A percentile compares a stretch with the other conserved stretches of the same genome.
Conservation (phyloP, 2,888 invertebrate species). For the Aspidiotus destructor region DNA sequence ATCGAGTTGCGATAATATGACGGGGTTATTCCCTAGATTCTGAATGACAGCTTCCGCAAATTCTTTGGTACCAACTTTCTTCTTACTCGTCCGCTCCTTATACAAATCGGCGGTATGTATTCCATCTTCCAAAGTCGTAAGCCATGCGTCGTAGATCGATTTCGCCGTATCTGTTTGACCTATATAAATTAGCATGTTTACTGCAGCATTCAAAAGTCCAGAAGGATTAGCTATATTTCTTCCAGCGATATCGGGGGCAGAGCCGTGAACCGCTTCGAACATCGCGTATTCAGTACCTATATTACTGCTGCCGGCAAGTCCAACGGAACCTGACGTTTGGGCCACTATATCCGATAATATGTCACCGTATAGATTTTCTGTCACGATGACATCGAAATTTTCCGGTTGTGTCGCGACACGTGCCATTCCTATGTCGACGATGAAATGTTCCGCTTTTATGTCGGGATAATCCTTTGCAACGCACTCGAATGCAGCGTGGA, state of each 20-base stretch:
- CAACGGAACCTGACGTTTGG: neutral
- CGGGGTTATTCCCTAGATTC: neutral
- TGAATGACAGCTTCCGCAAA: neutral
- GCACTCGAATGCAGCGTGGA: neutral
- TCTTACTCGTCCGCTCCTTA: neutral
- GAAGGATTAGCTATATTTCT: conserved; percentile 8
- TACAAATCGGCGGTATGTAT: neutral
- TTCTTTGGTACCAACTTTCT: conserved; percentile 4
- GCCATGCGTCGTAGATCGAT: neutral
- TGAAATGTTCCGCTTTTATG: neutral
- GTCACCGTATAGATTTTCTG: neutral
- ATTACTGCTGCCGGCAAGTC: neutral
- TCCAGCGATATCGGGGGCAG: neutral
- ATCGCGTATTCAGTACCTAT: neutral
- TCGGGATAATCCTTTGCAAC: neutral
- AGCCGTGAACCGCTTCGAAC: conserved; percentile 1
- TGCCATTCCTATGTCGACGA: neutral
- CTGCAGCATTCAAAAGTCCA: neutral
- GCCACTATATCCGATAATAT: conserved; percentile 1
- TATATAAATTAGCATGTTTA: neutral
- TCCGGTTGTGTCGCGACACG: neutral
- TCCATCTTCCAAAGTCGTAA: neutral
- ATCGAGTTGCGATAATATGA: neutral
- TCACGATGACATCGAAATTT: neutral
- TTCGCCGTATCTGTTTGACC: neutral